Evolutionary conservation across 2,888 invertebrate species (phyloP).

Genomic region (Crossocerus cetratus): DNA sequence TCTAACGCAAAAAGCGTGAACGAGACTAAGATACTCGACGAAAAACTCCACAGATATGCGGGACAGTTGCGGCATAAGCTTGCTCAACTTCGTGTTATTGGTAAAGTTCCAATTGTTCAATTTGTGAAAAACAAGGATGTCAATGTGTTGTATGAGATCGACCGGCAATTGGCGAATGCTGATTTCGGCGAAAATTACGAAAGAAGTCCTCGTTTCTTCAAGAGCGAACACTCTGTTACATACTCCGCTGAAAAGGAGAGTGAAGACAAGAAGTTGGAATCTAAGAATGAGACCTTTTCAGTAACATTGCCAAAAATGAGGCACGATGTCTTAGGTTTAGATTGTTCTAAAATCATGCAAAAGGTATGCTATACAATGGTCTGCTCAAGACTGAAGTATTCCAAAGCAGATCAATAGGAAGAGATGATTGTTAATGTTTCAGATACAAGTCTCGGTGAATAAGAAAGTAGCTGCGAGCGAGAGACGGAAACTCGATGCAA

Average conservation of each 20-base stretch:
- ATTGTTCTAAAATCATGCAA: conserved; percentile 83
- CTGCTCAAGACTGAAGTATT: neutral
- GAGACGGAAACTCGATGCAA: conserved; percentile 13
- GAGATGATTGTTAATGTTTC: neutral
- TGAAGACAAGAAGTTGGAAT: conserved; percentile 12
- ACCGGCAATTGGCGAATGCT: conserved; percentile 80
- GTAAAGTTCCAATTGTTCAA: conserved; percentile 84
- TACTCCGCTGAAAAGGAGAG: conserved; percentile 8
- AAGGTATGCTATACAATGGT: conserved; percentile 62
- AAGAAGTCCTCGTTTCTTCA: conserved; percentile 68
- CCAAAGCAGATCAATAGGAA: conserved; percentile 16
- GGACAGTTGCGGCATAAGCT: conserved; percentile 84
- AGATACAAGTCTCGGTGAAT: conserved; percentile 70
- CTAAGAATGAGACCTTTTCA: conserved; percentile 65
- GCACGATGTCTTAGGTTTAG: conserved; percentile 84
- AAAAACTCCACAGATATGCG: conserved; percentile 79
- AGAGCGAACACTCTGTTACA: neutral
- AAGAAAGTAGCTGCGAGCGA: conserved; percentile 69
- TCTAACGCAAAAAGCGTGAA: conserved; percentile 42
- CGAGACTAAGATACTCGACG: conserved; percentile 65
- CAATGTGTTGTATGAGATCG: conserved; percentile 80
- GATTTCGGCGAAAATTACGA: conserved; percentile 85
- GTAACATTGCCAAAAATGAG: conserved; percentile 84
- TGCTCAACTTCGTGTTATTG: conserved; percentile 85
- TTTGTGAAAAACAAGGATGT: conserved; percentile 86